Base-by-base conservation (phyloP, 2,797 vertebrate genomes). In the Poecilia picta region DNA sequence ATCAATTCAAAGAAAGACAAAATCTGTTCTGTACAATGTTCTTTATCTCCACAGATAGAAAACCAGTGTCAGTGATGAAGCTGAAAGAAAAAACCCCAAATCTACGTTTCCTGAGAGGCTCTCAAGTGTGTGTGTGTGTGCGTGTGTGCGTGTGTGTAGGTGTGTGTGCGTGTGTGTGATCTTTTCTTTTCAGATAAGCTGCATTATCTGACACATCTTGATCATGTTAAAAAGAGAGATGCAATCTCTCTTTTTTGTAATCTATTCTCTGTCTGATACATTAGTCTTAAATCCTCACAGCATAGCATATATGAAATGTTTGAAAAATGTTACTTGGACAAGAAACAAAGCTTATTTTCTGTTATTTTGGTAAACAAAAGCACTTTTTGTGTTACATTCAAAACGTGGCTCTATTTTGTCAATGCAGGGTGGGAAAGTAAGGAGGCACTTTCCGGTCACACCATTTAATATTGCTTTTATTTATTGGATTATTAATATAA, bases 391-490 rank as follows among this genome's bases (percentile, higher is more conserved):
- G 36, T 49, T n/a, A 13, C 70, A 18, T 62, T 0, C 59, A 81
- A 45, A 71, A 72, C 51, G 81, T 79, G 83, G 83, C 74, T 66
- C 66, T 72, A 7, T 72, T 80, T 46, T 45, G 82, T 81, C 77
- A 78, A 64, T 6, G 71, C 75, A 76, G 66, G 83, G 92, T 95
- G 95, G 95, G 94, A 95, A 95, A 94, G 86, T 79, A 83, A 75
- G 79, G 77, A 83, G 78, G 72, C 33, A 41, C 88, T 84, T 95
- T 95, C 95, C 94, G 95, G 91, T 96, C 95, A 91, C 95, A 96
- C 94, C 95, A 93, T 95, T 95, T 95, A 84, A 92, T 93, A 94
- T 91, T 87, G 55, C 91, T 89, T 94, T 94, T 95, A 96, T 96
- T 96, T 95, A 95, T 94, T 96, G 92, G 93, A 94, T 94, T 94